Conservation (phyloP, 2,797 vertebrate genomes). For the Serranus cabrilla region DNA sequence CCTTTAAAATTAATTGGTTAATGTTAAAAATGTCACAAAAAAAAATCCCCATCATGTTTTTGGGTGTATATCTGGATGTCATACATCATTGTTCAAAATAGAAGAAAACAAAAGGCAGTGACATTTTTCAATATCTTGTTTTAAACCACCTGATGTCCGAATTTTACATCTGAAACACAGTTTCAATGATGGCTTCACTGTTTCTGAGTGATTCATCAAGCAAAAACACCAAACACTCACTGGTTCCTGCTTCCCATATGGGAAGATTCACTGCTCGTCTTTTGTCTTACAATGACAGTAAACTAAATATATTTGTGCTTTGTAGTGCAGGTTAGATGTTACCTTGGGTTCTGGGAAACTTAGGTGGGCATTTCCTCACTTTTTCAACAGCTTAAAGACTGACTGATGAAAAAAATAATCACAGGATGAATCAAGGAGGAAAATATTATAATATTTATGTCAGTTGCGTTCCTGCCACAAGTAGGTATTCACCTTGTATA, state of each 20-base stretch:
- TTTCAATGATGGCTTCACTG: neutral
- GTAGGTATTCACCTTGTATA: neutral
- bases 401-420: neutral
- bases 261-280: neutral
- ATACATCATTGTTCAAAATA: too few species aligned
- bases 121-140: neutral
- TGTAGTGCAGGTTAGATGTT: neutral
- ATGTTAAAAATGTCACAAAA: neutral
- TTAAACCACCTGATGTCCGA: neutral
- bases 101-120: neutral
- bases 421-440: neutral
- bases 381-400: neutral
- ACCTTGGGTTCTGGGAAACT: neutral
- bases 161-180: neutral
- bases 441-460: neutral
- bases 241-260: neutral
- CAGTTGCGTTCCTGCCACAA: neutral
- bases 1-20: neutral
- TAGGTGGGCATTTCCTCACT: neutral
- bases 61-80: too few species aligned
- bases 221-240: neutral
- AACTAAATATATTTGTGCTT: neutral
- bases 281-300: neutral
- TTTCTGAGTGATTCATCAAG: neutral
- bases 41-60: neutral